Evolutionary conservation across 2,888 invertebrate genomes (phyloP).

Genomic region (Drosophila greeni): DNA sequence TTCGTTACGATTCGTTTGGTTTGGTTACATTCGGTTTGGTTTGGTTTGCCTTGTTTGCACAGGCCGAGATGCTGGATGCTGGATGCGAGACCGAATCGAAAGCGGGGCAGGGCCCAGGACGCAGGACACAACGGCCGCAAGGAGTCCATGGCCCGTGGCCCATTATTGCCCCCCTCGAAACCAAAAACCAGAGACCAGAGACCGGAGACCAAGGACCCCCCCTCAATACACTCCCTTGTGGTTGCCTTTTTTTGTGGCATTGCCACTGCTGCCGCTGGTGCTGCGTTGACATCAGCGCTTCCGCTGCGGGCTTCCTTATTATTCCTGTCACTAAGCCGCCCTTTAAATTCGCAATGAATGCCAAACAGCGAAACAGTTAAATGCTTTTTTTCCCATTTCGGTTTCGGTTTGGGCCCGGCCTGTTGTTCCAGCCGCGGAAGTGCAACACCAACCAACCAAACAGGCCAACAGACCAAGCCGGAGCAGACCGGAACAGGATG

Average conservation of each 20-base stretch:
- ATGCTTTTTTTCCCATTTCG: slow-evolving; percentile 50
- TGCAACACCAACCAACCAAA: slow-evolving; percentile 54
- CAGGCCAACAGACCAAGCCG: slow-evolving; percentile 28
- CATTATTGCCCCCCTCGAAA: slow-evolving; percentile 48
- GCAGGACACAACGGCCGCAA: slow-evolving; percentile 41
- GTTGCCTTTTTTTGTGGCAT: slow-evolving; percentile 29
- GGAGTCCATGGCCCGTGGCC: slow-evolving; percentile 62
- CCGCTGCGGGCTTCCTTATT: slow-evolving; percentile 70
- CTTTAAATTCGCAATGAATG: slow-evolving; percentile 73
- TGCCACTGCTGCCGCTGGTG: slow-evolving; percentile 17
- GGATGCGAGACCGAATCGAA: slow-evolving; percentile 53
- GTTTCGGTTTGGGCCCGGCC: slow-evolving; percentile 24
- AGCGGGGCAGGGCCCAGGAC: slow-evolving; percentile 45
- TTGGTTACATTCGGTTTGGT: slow-evolving; percentile 58
- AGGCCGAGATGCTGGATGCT: slow-evolving; percentile 48
- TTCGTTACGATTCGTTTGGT: slow-evolving; percentile 68
- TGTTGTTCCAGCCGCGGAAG: slow-evolving; percentile 54
- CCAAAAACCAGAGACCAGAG: slow-evolving; percentile 24
- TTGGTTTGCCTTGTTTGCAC: slow-evolving; percentile 53
- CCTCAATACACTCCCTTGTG: slow-evolving; percentile 35
- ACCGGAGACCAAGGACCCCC: slow-evolving; percentile 41
- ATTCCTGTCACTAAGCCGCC: slow-evolving; percentile 72
- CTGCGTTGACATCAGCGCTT: slow-evolving; percentile 69
- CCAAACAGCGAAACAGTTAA: slow-evolving; percentile 72
- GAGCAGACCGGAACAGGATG: slow-evolving; percentile 37